Conservation (phyloP, 30 jellyfish, hydroid and myxozoan genomes). For the Aurelia sp. region DNA sequence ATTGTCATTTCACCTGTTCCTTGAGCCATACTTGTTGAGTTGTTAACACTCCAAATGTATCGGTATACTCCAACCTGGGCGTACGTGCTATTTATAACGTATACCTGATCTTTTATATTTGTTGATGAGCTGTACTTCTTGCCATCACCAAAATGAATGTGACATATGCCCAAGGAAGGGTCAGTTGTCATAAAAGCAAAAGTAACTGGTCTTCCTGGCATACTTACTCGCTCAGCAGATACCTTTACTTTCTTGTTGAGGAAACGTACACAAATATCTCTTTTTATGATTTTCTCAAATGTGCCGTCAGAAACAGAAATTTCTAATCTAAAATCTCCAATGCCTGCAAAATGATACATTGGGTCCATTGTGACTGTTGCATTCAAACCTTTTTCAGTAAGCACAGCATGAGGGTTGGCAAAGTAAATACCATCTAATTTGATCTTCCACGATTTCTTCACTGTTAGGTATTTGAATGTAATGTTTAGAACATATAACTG, state of each 20-base stretch:
- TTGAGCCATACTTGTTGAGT: background rate
- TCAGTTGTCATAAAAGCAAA: background rate
- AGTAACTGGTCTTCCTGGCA: background rate
- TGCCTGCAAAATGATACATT: background rate
- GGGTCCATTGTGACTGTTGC: slow-evolving; percentile 25
- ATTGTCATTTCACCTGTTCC: slow-evolving; percentile 35
- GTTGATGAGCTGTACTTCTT: background rate
- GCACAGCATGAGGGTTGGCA: background rate
- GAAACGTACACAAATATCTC: background rate
- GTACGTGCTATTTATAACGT: background rate
- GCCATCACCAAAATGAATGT: slow-evolving; percentile 18
- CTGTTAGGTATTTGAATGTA: slow-evolving; percentile 1
- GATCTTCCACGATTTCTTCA: slow-evolving; percentile 20
- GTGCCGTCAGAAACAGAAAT: background rate
- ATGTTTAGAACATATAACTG: slow-evolving; percentile 5
- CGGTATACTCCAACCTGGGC: background rate
- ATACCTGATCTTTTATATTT: background rate
- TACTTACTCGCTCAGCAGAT: slow-evolving; percentile 1
- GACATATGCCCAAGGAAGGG: background rate
- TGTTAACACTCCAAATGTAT: slow-evolving; percentile 1
- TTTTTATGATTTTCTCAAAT: background rate
- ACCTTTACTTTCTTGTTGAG: background rate
- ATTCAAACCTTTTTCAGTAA: slow-evolving; percentile 12
- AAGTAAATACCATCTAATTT: background rate
- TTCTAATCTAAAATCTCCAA: background rate